Evolutionary conservation across 2,888 invertebrate genomes (phyloP).

Genomic region (Napeogenes inachia): DNA sequence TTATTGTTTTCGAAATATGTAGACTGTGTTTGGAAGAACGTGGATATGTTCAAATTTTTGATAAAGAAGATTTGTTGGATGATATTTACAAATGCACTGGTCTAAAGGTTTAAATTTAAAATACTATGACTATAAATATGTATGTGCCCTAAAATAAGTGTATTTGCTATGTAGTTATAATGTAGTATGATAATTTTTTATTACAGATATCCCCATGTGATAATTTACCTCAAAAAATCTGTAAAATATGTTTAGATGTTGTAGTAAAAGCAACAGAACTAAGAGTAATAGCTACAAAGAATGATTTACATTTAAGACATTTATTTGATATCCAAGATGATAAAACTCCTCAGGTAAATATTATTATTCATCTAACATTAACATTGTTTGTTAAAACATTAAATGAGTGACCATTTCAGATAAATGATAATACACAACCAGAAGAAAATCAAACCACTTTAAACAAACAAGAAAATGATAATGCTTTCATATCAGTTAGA

Average conservation of each 20-base stretch:
- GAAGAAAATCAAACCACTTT: slow-evolving; percentile 1
- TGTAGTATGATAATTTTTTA: slow-evolving; percentile 5
- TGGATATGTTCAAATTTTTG: slow-evolving; percentile 24
- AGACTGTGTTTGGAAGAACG: slow-evolving; percentile 27
- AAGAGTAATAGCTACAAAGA: slow-evolving; percentile 40
- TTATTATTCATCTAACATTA: neutral
- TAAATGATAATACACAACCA: neutral
- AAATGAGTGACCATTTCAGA: slow-evolving; percentile 1
- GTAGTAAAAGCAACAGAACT: slow-evolving; percentile 43
- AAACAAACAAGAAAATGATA: slow-evolving; percentile 2
- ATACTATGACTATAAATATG: slow-evolving; percentile 2
- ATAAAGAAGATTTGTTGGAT: slow-evolving; percentile 19
- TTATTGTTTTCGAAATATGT: slow-evolving; percentile 26
- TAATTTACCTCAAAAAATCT: slow-evolving; percentile 52
- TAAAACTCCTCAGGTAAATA: slow-evolving; percentile 18
- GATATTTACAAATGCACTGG: slow-evolving; percentile 26
- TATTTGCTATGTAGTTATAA: neutral
- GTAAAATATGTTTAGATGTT: slow-evolving; percentile 44
- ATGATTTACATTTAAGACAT: slow-evolving; percentile 42
- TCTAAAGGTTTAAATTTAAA: slow-evolving; percentile 15
- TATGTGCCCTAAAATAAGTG: neutral
- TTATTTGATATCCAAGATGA: slow-evolving; percentile 27
- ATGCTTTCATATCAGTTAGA: slow-evolving; percentile 35
- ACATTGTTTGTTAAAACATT: too few relatives aligned
- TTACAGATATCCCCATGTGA: slow-evolving; percentile 34